These are phyloP conservation scores for Oegoconia quadripuncta DNA, from an alignment of 2,888 invertebrate species.

Conservation along the genomic window DNA sequence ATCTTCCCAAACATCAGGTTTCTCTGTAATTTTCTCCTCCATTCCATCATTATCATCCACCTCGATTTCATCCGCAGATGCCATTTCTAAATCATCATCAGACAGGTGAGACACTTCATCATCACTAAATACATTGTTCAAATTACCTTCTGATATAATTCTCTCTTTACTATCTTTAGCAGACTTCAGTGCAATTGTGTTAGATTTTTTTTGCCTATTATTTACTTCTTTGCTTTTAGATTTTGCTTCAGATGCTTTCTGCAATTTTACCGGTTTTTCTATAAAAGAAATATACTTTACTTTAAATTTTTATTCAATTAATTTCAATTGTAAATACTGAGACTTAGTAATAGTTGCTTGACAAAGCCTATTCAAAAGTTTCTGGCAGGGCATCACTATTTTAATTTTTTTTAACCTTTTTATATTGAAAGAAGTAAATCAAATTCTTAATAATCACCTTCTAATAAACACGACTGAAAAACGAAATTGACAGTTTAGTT, in stretches of 20 bases:
- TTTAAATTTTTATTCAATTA: neutral
- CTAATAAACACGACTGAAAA: too few relatives aligned
- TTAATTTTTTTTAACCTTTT: too few relatives aligned
- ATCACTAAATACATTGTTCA: constrained; percentile 63
- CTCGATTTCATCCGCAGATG: constrained; percentile 33
- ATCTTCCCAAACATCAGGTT: constrained; percentile 87
- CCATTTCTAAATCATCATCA: constrained; percentile 39
- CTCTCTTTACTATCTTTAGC: constrained; percentile 31
- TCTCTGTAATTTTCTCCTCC: constrained; percentile 38
- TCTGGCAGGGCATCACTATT: too few relatives aligned
- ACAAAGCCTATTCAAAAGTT: too few relatives aligned
- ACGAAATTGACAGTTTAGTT: too few relatives aligned
- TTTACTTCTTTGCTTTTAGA: constrained; percentile 6
- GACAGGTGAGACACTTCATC: constrained; percentile 69
- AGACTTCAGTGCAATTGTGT: constrained; percentile 17
- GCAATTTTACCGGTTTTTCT: constrained; percentile 37
- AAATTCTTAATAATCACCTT: too few relatives aligned
- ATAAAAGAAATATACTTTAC: constrained; percentile 19
- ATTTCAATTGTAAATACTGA: neutral
- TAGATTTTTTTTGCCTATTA: constrained; percentile 7
- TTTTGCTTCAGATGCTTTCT: constrained; percentile 18
- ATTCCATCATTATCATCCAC: constrained; percentile 21
- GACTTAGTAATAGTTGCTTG: too few relatives aligned
- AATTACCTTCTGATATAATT: constrained; percentile 47
- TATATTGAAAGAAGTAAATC: too few relatives aligned